These are phyloP conservation scores for Pyrocoelia pectoralis DNA, from an alignment of 2,888 invertebrate genomes.

Conservation along the genomic window DNA sequence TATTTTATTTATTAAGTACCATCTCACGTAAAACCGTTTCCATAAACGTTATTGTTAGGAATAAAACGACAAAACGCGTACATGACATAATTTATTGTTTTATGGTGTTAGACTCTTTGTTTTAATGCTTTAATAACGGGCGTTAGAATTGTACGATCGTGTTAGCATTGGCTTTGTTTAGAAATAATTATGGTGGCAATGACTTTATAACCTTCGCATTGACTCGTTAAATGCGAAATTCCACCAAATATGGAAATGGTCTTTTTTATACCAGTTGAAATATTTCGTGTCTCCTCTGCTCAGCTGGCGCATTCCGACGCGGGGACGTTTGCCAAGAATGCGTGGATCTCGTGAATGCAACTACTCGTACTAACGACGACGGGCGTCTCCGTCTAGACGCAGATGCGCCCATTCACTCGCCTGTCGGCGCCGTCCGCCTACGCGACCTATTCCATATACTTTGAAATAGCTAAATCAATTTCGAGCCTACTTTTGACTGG, in stretches of 20 bases:
- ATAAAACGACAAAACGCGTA: constrained; percentile 4
- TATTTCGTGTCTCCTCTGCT: constrained; percentile 13
- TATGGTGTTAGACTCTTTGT: constrained; percentile 14
- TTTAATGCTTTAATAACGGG: constrained; percentile 26
- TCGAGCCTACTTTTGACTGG: neutral
- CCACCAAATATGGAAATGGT: constrained; percentile 21
- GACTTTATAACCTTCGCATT: constrained; percentile 27
- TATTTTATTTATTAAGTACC: neutral
- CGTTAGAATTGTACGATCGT: constrained; percentile 19
- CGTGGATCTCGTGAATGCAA: constrained; percentile 31
- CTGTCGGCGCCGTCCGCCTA: constrained; percentile 31
- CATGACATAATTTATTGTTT: constrained; percentile 18
- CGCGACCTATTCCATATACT: constrained; percentile 15
- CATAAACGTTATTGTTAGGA: too few relatives aligned
- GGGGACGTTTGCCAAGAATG: constrained; percentile 30
- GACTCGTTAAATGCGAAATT: constrained; percentile 14
- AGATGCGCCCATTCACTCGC: constrained; percentile 31
- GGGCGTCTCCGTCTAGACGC: constrained; percentile 30
- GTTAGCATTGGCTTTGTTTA: constrained; percentile 24
- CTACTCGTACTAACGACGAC: constrained; percentile 23
- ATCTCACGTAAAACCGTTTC: neutral
- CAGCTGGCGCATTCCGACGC: constrained; percentile 31
- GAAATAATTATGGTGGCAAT: constrained; percentile 29
- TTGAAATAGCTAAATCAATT: constrained; percentile 14
- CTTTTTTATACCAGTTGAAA: neutral